These are phyloP conservation scores for Hypomecis punctinalis DNA, from an alignment of 2,888 invertebrate species.

Conservation along the genomic window DNA sequence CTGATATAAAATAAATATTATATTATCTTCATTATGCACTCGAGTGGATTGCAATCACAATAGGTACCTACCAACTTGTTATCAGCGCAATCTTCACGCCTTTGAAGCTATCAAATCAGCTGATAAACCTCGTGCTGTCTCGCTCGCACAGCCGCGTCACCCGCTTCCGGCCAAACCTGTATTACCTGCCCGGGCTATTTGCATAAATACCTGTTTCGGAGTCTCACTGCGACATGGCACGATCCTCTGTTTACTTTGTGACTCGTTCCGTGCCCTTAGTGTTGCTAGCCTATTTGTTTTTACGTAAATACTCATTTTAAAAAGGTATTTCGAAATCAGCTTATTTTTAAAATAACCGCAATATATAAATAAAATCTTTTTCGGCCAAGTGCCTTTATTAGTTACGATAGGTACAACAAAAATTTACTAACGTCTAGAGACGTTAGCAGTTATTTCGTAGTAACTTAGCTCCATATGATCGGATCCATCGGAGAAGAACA, in stretches of 20 bases:
- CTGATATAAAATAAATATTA: too few species aligned
- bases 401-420: too few species aligned
- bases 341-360: too few species aligned
- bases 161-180: conserved; percentile 62
- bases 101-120: conserved; percentile 47
- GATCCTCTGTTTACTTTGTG: conserved; percentile 20
- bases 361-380: too few species aligned
- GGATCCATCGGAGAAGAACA: too few species aligned
- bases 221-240: conserved; percentile 19
- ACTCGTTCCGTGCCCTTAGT: background rate
- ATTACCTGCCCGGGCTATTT: conserved; percentile 46
- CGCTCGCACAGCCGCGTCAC: conserved; percentile 53
- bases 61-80: background rate
- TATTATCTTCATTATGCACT: too few species aligned
- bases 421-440: too few species aligned
- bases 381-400: too few species aligned
- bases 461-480: too few species aligned
- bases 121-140: conserved; percentile 48
- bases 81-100: background rate
- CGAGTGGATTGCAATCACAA: background rate
- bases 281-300: background rate
- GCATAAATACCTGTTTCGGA: conserved; percentile 44
- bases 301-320: background rate
- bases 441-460: too few species aligned
- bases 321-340: conserved; percentile 24